These are phyloP conservation scores for Ennomos erosarius DNA, from an alignment of 2,888 invertebrate genomes.

Conservation along the genomic window DNA sequence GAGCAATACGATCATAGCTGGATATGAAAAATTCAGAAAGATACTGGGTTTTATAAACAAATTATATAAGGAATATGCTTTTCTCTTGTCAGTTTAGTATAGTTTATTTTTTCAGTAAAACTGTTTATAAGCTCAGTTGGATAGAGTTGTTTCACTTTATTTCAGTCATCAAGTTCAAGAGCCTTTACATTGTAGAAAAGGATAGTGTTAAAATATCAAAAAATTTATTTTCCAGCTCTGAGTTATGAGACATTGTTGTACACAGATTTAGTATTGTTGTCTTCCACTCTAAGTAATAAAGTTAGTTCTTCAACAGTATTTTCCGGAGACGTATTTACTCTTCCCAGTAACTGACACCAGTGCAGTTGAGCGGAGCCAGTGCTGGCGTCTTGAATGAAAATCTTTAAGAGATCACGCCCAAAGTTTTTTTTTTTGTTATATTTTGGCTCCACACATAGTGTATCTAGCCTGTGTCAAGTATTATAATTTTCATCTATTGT, in stretches of 20 bases:
- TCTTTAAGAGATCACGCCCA: slow-evolving; percentile 27
- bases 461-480: no score
- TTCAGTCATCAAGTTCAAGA: not conserved
- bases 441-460: no score
- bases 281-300: slow-evolving; percentile 28
- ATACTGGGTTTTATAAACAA: no score
- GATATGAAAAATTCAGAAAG: no score
- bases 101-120: no score
- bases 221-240: not conserved
- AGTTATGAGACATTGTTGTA: slow-evolving; percentile 16
- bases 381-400: slow-evolving; percentile 27
- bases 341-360: slow-evolving; percentile 32
- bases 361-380: slow-evolving; percentile 23
- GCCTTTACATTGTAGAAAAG: not conserved
- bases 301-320: slow-evolving; percentile 22
- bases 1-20: no score
- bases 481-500: no score
- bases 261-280: slow-evolving; percentile 10
- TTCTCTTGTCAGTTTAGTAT: no score
- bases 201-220: slow-evolving; percentile 2
- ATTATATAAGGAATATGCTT: no score
- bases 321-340: slow-evolving; percentile 25
- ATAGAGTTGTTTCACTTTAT: not conserved
- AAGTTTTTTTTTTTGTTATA: no score
- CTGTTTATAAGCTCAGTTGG: no score